Evolutionary conservation across 92 coral and sea anemone species (phyloP).

Genomic region (Porites evermanni): DNA sequence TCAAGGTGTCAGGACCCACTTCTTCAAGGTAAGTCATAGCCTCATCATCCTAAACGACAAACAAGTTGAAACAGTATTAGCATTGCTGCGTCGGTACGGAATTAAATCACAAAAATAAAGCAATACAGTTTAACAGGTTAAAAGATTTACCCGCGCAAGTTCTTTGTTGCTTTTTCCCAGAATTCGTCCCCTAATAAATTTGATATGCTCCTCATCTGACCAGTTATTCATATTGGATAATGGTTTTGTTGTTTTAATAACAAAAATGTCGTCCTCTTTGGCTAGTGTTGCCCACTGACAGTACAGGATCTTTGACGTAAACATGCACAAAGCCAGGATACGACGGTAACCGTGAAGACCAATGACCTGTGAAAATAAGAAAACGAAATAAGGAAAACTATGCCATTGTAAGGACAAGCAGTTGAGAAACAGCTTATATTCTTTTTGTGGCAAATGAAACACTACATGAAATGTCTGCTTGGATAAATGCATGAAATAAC

Average conservation of each 20-base stretch:
- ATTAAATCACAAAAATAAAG: not conserved
- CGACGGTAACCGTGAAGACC: constrained; percentile 23
- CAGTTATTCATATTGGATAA: constrained; percentile 41
- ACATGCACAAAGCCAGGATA: constrained; percentile 80
- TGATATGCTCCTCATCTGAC: constrained; percentile 57
- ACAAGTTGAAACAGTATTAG: too few species aligned
- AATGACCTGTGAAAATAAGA: constrained; percentile 57
- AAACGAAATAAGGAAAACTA: not conserved
- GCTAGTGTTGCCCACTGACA: constrained; percentile 78
- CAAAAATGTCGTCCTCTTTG: constrained; percentile 66
- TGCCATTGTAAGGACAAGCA: too few species aligned
- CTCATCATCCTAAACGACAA: constrained; percentile 48
- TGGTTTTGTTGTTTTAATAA: constrained; percentile 64
- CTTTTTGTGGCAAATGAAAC: too few species aligned
- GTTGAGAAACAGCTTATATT: too few species aligned
- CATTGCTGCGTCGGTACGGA: too few species aligned
- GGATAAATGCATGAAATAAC: too few species aligned
- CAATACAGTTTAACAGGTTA: not conserved
- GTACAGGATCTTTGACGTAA: constrained; percentile 75
- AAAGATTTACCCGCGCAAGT: constrained; percentile 48
- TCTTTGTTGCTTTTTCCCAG: constrained; percentile 73
- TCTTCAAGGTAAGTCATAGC: constrained; percentile 61
- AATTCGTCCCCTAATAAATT: constrained; percentile 59
- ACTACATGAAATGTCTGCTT: too few species aligned
- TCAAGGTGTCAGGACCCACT: constrained; percentile 78